Base-by-base conservation (phyloP, 2,797 vertebrate species). In the Gallinago solitaria region DNA sequence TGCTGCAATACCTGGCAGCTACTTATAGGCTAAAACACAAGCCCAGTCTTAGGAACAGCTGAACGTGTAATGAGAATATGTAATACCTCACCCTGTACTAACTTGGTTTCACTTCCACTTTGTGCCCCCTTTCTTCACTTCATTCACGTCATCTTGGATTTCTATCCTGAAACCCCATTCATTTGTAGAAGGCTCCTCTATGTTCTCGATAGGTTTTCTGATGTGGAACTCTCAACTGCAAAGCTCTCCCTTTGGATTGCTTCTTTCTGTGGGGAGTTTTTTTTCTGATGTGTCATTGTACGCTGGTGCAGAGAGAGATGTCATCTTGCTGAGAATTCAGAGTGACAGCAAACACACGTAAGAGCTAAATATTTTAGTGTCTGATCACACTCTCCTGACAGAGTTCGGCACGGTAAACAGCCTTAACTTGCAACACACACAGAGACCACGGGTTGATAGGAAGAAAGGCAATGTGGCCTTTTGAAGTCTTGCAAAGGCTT, bases 201-300 rank as follows among this genome's bases (percentile, higher is more conserved):
- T 53, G 28, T 30, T 89, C 71, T 57, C 70, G 24, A 68, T 2
- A 70, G 67, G 56, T 79, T 87, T 89, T 87, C 77, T 90, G 77
- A 71, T n/a, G 53, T 89, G 57, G 56, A 82, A 90, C 15, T 59
- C 35, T 63, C 53, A 84, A 37, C 59, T 80, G 64, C 68, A 83
- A 70, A 92, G 50, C 54, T 78, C 32, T 88, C 41, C 54, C 83
- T 90, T 61, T 86, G 73, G 17, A 84, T 77, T 80, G 56, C 45
- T 70, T 87, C 14, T 56, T 88, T 84, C 77, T 50, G 37, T 37
- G 64, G 39, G 23, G 68, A 92, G 28, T 19, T 89, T n/a, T 30
- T 30, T 77, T 91, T 87, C 77, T 81, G 75, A 91, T 89, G 93
- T 68, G 77, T 88, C 86, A 83, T n/a, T 87, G 67, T 65, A 54